Evolutionary conservation across 2,113 vertebrate species (phyloP).

Genomic region (Agapornis roseicollis): DNA sequence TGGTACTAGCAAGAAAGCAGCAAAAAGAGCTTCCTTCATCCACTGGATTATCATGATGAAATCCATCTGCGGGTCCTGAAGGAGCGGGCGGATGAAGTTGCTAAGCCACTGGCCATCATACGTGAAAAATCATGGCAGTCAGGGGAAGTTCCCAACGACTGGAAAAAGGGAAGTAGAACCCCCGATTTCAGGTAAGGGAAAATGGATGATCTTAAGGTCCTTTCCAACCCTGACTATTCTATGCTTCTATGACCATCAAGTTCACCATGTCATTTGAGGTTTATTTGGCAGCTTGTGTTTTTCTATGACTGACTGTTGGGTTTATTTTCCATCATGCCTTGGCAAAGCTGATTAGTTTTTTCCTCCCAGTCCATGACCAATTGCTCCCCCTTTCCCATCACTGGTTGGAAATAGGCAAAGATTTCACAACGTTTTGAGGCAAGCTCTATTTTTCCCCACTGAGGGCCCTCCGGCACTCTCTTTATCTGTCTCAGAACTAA

Average conservation of each 20-base stretch:
- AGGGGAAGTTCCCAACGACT: no score
- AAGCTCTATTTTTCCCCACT: background rate
- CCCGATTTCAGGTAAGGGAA: no score
- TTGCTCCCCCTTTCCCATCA: constrained; percentile 39
- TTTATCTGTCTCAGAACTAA: background rate
- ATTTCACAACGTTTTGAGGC: background rate
- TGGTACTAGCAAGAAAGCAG: background rate
- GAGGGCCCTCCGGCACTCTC: background rate
- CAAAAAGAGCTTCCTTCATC: background rate
- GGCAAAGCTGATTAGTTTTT: background rate
- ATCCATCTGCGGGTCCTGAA: no score
- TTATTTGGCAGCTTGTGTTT: background rate
- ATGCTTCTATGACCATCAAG: no score
- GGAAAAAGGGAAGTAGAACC: no score
- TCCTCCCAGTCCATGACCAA: background rate
- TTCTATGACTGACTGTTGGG: background rate
- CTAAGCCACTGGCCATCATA: no score
- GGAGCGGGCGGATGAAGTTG: no score
- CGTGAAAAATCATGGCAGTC: no score
- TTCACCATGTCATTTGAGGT: background rate
- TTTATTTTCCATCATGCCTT: background rate
- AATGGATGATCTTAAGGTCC: no score
- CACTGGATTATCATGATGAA: background rate
- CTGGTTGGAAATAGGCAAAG: background rate
- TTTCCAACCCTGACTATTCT: no score